A percentile compares a stretch with the other conserved stretches of the same genome.
Evolutionary conservation across 2,888 invertebrate genomes (phyloP).

Genomic region (Octonoba sinensis): DNA sequence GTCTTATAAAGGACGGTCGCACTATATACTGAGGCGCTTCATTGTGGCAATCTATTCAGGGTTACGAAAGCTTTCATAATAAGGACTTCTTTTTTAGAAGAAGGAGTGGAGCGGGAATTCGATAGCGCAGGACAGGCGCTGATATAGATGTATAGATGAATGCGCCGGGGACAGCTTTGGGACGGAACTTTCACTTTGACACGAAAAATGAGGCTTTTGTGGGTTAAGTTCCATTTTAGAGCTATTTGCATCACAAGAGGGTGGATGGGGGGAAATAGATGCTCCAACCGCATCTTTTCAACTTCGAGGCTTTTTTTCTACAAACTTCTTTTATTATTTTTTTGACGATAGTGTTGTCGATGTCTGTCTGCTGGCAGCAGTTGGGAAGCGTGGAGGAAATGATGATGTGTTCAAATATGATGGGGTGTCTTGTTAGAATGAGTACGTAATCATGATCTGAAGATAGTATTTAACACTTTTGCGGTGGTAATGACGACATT

Average conservation of each 20-base stretch:
- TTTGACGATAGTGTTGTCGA: background rate
- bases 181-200: constrained; percentile 20
- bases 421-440: no score
- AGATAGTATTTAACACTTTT: no score
- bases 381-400: no score
- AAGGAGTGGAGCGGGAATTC: background rate
- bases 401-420: no score
- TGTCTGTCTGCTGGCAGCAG: background rate
- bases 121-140: background rate
- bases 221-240: constrained; percentile 42
- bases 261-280: constrained; percentile 8
- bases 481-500: no score
- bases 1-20: background rate
- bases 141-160: background rate
- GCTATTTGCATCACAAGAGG: constrained; percentile 57
- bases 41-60: constrained; percentile 39
- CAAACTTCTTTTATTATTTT: no score
- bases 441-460: no score
- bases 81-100: constrained; percentile 23
- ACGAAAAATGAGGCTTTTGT: constrained; percentile 51
- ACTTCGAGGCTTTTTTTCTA: background rate
- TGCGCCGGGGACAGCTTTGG: background rate
- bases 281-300: constrained; percentile 21
- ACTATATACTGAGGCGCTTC: constrained; percentile 20
- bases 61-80: constrained; percentile 48